These are phyloP conservation scores for Strix aluco DNA, from an alignment of 2,113 vertebrate species.

Conservation along the genomic window DNA sequence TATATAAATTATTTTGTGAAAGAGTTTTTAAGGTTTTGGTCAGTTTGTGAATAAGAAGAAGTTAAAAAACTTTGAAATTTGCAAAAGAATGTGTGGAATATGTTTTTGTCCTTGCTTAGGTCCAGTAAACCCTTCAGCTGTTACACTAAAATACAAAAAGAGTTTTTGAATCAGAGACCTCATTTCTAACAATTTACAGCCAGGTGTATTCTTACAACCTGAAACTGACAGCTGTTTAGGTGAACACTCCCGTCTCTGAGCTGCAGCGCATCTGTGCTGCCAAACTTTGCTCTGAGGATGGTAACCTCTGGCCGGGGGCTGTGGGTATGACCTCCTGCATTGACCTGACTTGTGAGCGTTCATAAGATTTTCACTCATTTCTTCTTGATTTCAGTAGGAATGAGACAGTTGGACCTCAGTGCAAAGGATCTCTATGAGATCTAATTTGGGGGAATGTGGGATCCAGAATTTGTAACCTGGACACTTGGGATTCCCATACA, in stretches of 20 bases:
- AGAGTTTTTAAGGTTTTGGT: neutral
- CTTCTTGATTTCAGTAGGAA: neutral
- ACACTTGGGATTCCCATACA: neutral
- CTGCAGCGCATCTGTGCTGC: neutral
- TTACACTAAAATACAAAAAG: neutral
- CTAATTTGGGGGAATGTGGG: neutral
- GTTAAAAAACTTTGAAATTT: neutral
- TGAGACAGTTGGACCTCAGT: neutral
- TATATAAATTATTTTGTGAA: neutral
- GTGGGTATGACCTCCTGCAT: too few relatives aligned
- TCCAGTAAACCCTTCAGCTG: neutral
- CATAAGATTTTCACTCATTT: neutral
- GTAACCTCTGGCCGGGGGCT: neutral
- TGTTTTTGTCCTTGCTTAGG: neutral
- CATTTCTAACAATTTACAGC: neutral
- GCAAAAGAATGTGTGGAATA: neutral
- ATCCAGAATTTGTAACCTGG: neutral
- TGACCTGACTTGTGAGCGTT: accelerated
- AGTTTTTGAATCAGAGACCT: neutral
- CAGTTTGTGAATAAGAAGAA: neutral
- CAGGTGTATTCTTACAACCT: neutral
- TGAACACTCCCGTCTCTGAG: neutral
- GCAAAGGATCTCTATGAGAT: neutral
- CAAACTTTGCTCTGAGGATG: too few relatives aligned
- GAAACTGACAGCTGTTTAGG: neutral